Percentiles rank a stretch among this genome's conserved stretches.
Evolutionary conservation across 2,113 vertebrate genomes (phyloP).

Genomic region (Lamprologus tigripictilis): DNA sequence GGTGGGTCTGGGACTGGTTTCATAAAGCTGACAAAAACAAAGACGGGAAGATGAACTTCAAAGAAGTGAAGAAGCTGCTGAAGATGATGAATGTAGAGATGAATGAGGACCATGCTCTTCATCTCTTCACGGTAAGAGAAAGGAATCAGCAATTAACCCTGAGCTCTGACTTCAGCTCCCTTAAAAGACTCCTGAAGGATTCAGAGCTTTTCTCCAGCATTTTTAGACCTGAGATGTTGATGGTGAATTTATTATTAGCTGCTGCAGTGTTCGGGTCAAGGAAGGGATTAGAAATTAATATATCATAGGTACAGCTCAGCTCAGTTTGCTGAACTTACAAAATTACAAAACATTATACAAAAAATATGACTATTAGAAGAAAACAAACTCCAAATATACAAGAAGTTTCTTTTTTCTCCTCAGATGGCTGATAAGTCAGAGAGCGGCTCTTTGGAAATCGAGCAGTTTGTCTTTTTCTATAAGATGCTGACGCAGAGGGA

Average conservation of each 20-base stretch:
- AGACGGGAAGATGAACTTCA: constrained; percentile 89
- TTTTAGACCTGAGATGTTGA: neutral
- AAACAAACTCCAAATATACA: neutral
- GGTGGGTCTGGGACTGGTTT: constrained; percentile 93
- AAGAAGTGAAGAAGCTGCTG: constrained; percentile 82
- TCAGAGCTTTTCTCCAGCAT: neutral
- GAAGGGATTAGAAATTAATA: neutral
- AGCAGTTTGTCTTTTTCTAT: constrained; percentile 92
- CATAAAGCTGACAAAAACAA: constrained; percentile 90
- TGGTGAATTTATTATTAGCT: neutral
- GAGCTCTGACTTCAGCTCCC: neutral
- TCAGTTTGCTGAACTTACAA: neutral
- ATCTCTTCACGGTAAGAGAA: constrained; percentile 80
- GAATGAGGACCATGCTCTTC: constrained; percentile 81
- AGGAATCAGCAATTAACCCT: fast-evolving
- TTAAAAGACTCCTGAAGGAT: neutral
- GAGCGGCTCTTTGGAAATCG: constrained; percentile 78
- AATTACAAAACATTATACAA: neutral
- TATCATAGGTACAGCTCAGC: neutral
- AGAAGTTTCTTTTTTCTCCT: neutral
- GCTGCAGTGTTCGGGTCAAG: neutral
- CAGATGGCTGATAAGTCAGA: constrained; percentile 84
- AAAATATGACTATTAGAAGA: neutral
- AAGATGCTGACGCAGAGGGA: constrained; percentile 86
- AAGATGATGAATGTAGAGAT: constrained; percentile 95